Percentiles rank a stretch among this genome's conserved stretches.
Conservation (phyloP, 2,888 invertebrate species). For the Phalera bucephala region DNA sequence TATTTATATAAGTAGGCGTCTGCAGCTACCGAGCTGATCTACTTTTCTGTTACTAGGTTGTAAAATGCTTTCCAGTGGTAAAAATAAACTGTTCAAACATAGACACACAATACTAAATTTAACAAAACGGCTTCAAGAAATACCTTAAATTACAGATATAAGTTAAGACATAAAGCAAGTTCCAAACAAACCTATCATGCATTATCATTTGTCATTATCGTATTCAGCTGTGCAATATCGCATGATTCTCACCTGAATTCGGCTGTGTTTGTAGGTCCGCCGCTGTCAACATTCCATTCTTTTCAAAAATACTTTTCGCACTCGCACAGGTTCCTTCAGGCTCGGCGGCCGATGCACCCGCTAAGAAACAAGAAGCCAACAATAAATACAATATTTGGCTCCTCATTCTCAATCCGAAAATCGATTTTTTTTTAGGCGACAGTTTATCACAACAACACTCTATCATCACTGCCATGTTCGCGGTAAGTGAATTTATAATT, state of each 20-base stretch:
- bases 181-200: constrained; percentile 34
- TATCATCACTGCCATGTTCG: constrained; percentile 77
- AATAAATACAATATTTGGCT: constrained; percentile 74
- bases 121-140: no score
- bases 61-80: constrained; percentile 8
- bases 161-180: constrained; percentile 14
- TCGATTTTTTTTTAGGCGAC: constrained; percentile 80
- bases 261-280: constrained; percentile 76
- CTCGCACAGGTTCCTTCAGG: constrained; percentile 74
- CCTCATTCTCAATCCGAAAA: constrained; percentile 75
- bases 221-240: constrained; percentile 45
- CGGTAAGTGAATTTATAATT: constrained; percentile 35
- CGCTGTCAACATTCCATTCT: constrained; percentile 75
- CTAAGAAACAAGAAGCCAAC: constrained; percentile 64
- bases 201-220: constrained; percentile 59
- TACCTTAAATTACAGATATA: no score
- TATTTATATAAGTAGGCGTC: no score
- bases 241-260: constrained; percentile 77
- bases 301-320: constrained; percentile 76
- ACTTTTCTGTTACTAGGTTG: constrained; percentile 5
- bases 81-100: constrained; percentile 9
- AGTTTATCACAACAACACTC: constrained; percentile 77
- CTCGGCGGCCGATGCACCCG: constrained; percentile 58
- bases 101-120: no score
- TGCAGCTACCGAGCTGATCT: no score